phyloP scores from a whole-genome alignment of 2,797 vertebrate species.

The Neopelma chrysocephalum region DNA sequence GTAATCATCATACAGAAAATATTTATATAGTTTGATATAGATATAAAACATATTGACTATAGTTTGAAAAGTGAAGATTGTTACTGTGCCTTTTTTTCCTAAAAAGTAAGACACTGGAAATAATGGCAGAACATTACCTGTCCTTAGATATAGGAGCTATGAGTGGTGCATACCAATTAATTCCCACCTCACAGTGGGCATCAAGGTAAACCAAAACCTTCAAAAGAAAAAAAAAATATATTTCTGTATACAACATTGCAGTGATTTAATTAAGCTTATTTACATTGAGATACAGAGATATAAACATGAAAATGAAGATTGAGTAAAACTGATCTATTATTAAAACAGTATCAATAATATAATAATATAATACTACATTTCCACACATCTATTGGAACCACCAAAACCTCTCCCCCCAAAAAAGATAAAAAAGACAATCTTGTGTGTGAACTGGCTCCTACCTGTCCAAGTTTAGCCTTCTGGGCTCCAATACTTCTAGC shows the following conservation, averaged over 20 bases:
- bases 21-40: background rate
- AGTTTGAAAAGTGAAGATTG: background rate
- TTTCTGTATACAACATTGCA: background rate
- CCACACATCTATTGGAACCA: background rate
- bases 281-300: background rate
- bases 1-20: background rate
- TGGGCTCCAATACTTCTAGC: conserved; percentile 95
- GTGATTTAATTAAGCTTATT: conserved; percentile 15
- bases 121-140: conserved; percentile 84
- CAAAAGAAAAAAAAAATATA: conserved; percentile 38
- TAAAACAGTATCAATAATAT: background rate
- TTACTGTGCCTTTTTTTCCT: background rate
- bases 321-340: background rate
- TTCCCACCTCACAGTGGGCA: conserved; percentile 95
- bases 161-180: conserved; percentile 97
- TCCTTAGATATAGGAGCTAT: conserved; percentile 96
- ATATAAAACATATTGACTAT: background rate
- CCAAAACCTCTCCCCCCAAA: accelerated
- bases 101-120: conserved; percentile 15
- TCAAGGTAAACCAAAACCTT: conserved; percentile 98
- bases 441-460: conserved; percentile 52
- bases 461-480: conserved; percentile 89
- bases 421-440: background rate
- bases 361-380: background rate
- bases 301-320: background rate